Evolutionary conservation across 2,888 invertebrate genomes (phyloP).

Genomic region (Drosophila cognata): DNA sequence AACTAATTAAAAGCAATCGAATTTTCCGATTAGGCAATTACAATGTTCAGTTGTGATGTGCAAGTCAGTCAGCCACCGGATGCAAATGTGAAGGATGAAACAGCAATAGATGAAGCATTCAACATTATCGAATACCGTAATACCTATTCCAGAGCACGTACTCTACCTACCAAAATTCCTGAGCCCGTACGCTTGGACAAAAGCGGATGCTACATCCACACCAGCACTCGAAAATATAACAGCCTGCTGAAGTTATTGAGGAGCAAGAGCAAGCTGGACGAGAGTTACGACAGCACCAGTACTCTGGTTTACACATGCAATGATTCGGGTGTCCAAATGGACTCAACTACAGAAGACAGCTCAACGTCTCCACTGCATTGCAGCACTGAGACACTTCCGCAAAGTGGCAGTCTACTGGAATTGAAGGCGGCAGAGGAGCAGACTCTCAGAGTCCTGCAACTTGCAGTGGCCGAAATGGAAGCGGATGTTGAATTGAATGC

Average conservation of each 20-base stretch:
- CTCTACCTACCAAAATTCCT: conserved; percentile 53
- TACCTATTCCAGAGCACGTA: conserved; percentile 50
- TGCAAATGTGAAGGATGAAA: conserved; percentile 23
- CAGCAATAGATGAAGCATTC: neutral
- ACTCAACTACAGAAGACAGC: conserved; percentile 38
- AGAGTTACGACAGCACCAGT: conserved; percentile 12
- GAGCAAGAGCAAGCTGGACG: neutral
- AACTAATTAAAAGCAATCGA: neutral
- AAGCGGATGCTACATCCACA: conserved; percentile 8
- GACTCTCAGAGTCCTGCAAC: conserved; percentile 59
- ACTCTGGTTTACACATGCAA: conserved; percentile 12
- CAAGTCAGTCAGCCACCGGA: conserved; percentile 39
- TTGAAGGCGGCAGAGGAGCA: conserved; percentile 50
- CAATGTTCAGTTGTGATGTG: conserved; percentile 64
- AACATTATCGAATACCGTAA: neutral
- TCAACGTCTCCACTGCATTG: conserved; percentile 2
- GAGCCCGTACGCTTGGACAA: conserved; percentile 32
- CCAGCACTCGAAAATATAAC: conserved; percentile 46
- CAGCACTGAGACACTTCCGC: conserved; percentile 11
- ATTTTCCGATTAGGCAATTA: conserved; percentile 30
- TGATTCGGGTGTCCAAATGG: conserved; percentile 54
- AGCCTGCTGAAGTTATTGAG: conserved; percentile 14
- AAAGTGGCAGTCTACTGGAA: conserved; percentile 19
- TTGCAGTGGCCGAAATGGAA: conserved; percentile 72
- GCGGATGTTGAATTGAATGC: conserved; percentile 50